phyloP scores from a whole-genome alignment of 2,888 invertebrate species.

The Chalcosyrphus nemorum region DNA sequence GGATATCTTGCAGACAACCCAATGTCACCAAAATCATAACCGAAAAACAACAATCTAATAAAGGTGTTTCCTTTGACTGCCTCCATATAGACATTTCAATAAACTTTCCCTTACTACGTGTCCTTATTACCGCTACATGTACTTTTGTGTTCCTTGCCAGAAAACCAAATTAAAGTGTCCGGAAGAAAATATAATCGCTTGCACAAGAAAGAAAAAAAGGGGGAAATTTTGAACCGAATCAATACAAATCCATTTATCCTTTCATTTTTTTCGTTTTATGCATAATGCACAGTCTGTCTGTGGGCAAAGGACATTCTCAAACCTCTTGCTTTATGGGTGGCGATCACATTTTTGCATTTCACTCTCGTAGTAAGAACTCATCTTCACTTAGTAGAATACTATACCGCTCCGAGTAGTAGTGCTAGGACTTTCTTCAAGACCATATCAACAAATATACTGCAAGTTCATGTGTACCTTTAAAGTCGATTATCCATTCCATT shows the following conservation, averaged over 20 bases:
- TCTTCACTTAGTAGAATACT: not conserved
- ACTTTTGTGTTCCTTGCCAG: conserved; percentile 20
- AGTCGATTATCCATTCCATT: conserved; percentile 74
- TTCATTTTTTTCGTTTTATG: conserved; percentile 68
- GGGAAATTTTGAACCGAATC: conserved; percentile 69
- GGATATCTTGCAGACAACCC: too few species aligned
- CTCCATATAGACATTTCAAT: conserved; percentile 13
- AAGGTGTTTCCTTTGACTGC: conserved; percentile 1
- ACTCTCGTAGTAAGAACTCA: conserved; percentile 28
- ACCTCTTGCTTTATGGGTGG: conserved; percentile 28
- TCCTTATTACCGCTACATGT: conserved; percentile 15
- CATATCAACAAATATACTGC: conserved; percentile 25
- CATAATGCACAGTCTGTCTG: conserved; percentile 60
- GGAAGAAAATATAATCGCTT: conserved; percentile 66
- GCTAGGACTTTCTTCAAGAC: conserved; percentile 56
- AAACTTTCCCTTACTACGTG: conserved; percentile 18
- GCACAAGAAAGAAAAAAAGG: conserved; percentile 17
- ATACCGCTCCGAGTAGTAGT: conserved; percentile 22
- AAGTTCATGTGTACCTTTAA: conserved; percentile 69
- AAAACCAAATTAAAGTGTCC: conserved; percentile 70
- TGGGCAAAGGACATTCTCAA: conserved; percentile 48
- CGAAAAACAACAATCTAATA: conserved; percentile 54
- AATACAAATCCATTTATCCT: conserved; percentile 74
- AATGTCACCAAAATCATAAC: conserved; percentile 46
- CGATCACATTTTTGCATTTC: conserved; percentile 71